phyloP scores from a whole-genome alignment of 2,113 vertebrate species.

The Sebastes fasciatus region DNA sequence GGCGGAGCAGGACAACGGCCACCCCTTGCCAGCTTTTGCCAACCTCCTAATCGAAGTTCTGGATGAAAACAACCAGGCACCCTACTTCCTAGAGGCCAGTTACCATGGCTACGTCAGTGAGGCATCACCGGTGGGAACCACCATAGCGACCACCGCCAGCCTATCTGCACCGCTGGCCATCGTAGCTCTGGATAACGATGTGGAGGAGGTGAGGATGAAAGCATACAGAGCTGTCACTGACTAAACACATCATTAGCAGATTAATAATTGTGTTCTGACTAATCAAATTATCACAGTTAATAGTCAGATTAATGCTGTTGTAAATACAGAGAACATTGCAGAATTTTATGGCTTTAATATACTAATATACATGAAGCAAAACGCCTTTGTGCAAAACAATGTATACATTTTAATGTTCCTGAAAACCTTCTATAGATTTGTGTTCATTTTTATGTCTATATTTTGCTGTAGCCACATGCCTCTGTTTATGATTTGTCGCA shows the following conservation, averaged over 20 bases:
- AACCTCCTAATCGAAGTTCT: constrained; percentile 96
- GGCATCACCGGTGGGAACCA: constrained; percentile 93
- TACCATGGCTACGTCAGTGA: constrained; percentile 96
- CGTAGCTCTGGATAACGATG: constrained; percentile 93
- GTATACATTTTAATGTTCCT: neutral
- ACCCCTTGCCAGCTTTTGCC: constrained; percentile 96
- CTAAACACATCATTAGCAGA: neutral
- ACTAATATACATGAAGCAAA: neutral
- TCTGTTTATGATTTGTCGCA: constrained; percentile 53
- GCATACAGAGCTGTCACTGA: neutral
- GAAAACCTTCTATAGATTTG: neutral
- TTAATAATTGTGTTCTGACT: neutral
- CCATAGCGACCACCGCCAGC: constrained; percentile 85
- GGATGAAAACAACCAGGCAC: constrained; percentile 96
- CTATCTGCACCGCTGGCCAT: constrained; percentile 89
- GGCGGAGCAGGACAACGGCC: constrained; percentile 98
- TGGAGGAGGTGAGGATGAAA: constrained; percentile 89
- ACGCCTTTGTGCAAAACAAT: neutral
- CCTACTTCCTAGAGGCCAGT: constrained; percentile 89
- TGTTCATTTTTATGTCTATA: neutral
- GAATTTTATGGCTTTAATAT: neutral
- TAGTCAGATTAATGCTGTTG: neutral
- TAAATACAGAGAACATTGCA: neutral
- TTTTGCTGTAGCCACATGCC: neutral
- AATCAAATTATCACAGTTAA: neutral